Percentiles rank a stretch among this genome's conserved stretches.
Conservation (phyloP, 2,113 vertebrate species). For the Chitala chitala region DNA sequence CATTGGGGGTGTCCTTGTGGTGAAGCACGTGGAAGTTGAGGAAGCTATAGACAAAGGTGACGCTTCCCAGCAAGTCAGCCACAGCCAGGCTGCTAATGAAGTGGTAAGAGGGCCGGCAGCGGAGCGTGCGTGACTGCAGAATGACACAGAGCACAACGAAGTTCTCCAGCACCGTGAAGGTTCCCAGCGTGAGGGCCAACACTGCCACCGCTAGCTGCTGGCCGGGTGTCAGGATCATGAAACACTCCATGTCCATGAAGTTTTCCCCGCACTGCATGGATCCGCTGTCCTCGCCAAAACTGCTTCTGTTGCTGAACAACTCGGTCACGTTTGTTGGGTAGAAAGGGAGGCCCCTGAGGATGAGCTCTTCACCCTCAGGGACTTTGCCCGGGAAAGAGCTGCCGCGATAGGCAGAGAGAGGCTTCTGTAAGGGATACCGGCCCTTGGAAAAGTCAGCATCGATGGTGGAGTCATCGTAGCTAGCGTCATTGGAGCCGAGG, state of each 20-base stretch:
- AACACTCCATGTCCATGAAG: slow-evolving; percentile 99
- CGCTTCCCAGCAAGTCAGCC: slow-evolving; percentile 90
- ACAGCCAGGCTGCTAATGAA: slow-evolving; percentile 96
- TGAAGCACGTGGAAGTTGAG: slow-evolving; percentile 98
- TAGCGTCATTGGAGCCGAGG: slow-evolving; percentile 86
- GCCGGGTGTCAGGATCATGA: slow-evolving; percentile 96
- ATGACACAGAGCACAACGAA: slow-evolving; percentile 91
- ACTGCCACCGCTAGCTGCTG: slow-evolving; percentile 93
- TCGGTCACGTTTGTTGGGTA: slow-evolving; percentile 85
- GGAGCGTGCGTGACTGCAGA: slow-evolving; percentile 87
- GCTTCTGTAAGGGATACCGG: slow-evolving; percentile 83
- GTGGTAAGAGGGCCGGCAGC: slow-evolving; percentile 93
- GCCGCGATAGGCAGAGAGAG: slow-evolving; percentile 84
- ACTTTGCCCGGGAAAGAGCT: slow-evolving; percentile 86
- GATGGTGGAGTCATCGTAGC: slow-evolving; percentile 78
- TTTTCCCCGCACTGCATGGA: slow-evolving; percentile 93
- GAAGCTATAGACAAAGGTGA: slow-evolving; percentile 98
- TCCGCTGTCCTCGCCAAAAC: slow-evolving; percentile 76
- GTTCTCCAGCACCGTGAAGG: slow-evolving; percentile 96
- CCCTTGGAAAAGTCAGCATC: slow-evolving; percentile 79
- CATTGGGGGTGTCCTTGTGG: slow-evolving; percentile 88
- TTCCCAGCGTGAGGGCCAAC: slow-evolving; percentile 87
- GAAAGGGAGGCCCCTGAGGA: slow-evolving; percentile 72
- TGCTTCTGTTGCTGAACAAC: slow-evolving; percentile 80
- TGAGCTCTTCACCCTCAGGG: slow-evolving; percentile 77